Evolutionary conservation across 2,888 invertebrate species (phyloP), one percentile per base, ranked within the genome.

Genomic region (Elgonia sp.): DNA sequence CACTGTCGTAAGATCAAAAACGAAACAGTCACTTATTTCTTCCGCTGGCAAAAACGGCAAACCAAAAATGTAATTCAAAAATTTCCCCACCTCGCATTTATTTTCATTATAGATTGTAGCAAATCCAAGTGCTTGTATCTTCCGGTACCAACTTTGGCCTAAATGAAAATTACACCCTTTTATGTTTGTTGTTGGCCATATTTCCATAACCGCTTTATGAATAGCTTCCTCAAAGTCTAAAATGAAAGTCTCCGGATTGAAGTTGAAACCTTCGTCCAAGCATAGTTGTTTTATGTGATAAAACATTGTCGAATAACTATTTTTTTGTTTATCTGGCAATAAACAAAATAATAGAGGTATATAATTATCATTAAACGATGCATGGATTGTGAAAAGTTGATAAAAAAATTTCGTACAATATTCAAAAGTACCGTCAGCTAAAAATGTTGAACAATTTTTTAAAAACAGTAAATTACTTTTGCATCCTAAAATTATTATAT

Each of bases 401-500:
- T 6, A 12, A 55, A 55, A 79, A 69, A 39, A 69, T 79, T 79
- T 67, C 9, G 79, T 3, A n/a, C 79, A 79, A 18, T 79, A 79
- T n/a, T 79, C 69, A 21, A 79, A 79, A 4, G 57, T 79, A 9
- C 79, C 79, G 57, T 79, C 79, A 21, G 46, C 46, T 46, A 79
- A 57, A 3, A 79, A 29, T 63, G 39, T 73, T 21, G 39, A 14
- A 21, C 60, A 60, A 40, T 12, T 20, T 40, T n/a, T n/a, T 14
- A 73, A 18, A 73, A 73, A 73, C 10, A n/a, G 20, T 60, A 73
- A 6, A 57, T 73, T 73, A 20, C 5, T n/a, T 14, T 7, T n/a
- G 73, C 73, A 73, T 57, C 73, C 73, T 40, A 73, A 73, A 20
- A 73, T 20, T 12, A 73, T 60, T 20, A 73, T 73, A 16, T 73